Percentiles rank a stretch among this genome's conserved stretches.
phyloP scores from a whole-genome alignment of 1,140 invertebrate species.

The Probaryconus sp. region DNA sequence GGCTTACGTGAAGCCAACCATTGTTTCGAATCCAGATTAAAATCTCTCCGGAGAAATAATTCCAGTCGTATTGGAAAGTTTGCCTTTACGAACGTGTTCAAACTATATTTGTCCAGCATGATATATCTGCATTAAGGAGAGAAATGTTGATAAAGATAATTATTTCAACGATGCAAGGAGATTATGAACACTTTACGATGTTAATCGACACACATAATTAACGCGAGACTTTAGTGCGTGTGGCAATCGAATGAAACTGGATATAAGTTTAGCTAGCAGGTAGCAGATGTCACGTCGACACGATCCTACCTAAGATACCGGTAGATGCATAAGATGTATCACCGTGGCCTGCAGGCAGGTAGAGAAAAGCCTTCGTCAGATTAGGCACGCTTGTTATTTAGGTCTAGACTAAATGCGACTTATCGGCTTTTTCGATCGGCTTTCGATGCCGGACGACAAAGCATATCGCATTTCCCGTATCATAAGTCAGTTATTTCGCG shows the following conservation, averaged over 20 bases:
- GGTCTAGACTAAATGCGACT: constrained; percentile 6
- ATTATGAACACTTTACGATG: constrained; percentile 13
- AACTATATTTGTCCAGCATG: no score
- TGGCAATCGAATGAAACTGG: constrained; percentile 35
- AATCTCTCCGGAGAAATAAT: no score
- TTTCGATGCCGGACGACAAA: constrained; percentile 56
- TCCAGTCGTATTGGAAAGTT: no score
- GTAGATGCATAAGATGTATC: constrained; percentile 55
- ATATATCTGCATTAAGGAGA: no score
- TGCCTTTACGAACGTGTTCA: no score
- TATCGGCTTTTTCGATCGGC: constrained; percentile 63
- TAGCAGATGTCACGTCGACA: constrained; percentile 70
- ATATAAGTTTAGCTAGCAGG: constrained; percentile 65
- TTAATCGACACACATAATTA: constrained; percentile 16
- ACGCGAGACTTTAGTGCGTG: constrained; percentile 18
- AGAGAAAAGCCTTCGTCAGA: constrained; percentile 61
- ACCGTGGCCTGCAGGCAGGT: constrained; percentile 57
- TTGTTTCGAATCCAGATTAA: no score
- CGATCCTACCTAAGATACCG: constrained; percentile 63
- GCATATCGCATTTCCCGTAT: constrained; percentile 36
- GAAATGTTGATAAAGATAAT: no score
- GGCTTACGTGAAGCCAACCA: no score
- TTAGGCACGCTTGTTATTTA: constrained; percentile 57
- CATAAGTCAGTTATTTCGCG: constrained; percentile 14
- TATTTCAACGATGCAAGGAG: neutral